phyloP scores from a whole-genome alignment of 2,113 vertebrate species.

The Coryphaenoides rupestris region DNA sequence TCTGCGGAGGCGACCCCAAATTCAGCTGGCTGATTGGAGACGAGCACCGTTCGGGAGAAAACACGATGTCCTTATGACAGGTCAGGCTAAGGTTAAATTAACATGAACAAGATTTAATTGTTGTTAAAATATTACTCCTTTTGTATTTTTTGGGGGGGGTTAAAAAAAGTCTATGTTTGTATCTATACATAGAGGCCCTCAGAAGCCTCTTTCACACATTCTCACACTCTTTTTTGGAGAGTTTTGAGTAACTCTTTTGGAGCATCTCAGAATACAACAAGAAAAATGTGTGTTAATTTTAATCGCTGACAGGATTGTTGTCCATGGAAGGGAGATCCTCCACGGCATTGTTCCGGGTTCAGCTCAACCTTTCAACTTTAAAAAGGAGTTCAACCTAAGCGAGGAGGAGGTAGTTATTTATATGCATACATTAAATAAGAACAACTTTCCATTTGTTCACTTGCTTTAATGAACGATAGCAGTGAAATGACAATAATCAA shows the following conservation, averaged over 20 bases:
- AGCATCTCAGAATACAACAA: neutral
- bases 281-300: neutral
- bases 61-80: constrained; percentile 81
- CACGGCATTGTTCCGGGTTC: constrained; percentile 70
- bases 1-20: constrained; percentile 62
- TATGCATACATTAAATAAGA: neutral
- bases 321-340: constrained; percentile 71
- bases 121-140: no score
- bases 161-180: neutral
- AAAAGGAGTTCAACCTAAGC: constrained; percentile 67
- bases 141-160: no score
- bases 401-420: constrained; percentile 67
- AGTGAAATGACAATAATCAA: no score
- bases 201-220: no score
- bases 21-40: constrained; percentile 86
- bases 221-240: no score
- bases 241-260: no score
- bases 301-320: constrained; percentile 74
- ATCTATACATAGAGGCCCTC: neutral
- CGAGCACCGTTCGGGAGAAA: constrained; percentile 73
- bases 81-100: constrained; percentile 38
- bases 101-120: no score
- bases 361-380: constrained; percentile 80
- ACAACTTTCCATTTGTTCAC: no score
- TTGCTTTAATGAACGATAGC: no score